A percentile compares a stretch with the other conserved stretches of the same genome.
Conservation (phyloP, 2,113 vertebrate genomes). For the Xenopus borealis region DNA sequence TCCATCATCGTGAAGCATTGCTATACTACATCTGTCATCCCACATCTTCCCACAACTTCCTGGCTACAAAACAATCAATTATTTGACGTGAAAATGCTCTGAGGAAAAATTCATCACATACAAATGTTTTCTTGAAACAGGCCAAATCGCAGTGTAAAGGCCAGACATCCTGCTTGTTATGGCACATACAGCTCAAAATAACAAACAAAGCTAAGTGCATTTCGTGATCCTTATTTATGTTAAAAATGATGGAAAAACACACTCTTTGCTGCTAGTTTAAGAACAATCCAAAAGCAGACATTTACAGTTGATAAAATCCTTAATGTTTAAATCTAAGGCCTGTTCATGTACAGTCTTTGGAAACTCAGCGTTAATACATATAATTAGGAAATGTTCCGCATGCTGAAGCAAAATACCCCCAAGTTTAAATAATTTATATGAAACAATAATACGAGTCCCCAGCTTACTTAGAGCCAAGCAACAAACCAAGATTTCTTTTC, state of each 20-base stretch:
- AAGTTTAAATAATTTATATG: no score
- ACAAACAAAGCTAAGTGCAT: conserved; percentile 57
- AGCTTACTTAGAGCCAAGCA: no score
- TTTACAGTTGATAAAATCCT: conserved; percentile 1
- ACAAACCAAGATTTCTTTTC: no score
- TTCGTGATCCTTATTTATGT: conserved; percentile 45
- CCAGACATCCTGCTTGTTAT: conserved; percentile 58
- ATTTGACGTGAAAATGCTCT: conserved; percentile 77
- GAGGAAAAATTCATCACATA: conserved; percentile 77
- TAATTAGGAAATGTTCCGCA: no score
- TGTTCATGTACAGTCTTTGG: no score
- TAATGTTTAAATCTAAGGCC: background rate
- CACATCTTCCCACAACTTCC: conserved; percentile 77
- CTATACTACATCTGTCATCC: conserved; percentile 76
- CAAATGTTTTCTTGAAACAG: conserved; percentile 61
- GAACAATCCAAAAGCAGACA: conserved; percentile 4
- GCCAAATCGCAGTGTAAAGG: conserved; percentile 58
- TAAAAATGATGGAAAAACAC: conserved; percentile 5
- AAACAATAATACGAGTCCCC: no score
- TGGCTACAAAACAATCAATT: conserved; percentile 82
- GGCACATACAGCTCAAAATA: conserved; percentile 61
- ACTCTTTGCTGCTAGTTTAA: background rate
- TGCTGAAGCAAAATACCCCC: no score
- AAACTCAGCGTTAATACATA: no score
- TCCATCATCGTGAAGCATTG: conserved; percentile 75